Evolutionary conservation across 2,113 vertebrate species (phyloP).

Genomic region (Rana temporaria): DNA sequence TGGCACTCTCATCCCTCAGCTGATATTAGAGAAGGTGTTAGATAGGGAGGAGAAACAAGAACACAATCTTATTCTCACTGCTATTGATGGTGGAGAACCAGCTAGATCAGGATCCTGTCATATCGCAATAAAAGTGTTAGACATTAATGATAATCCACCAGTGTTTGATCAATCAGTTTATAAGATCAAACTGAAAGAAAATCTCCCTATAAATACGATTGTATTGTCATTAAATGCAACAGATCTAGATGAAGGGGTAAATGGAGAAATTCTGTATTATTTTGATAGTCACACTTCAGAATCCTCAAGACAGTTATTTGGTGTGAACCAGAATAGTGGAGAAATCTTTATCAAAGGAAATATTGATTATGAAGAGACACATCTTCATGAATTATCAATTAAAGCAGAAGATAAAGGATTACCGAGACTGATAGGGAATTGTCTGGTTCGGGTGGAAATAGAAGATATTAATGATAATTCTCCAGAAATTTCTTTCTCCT

Average conservation of each 20-base stretch:
- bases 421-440: constrained; percentile 82
- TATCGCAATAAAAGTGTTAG: too few species aligned
- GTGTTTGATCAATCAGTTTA: too few species aligned
- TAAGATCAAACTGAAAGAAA: too few species aligned
- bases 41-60: too few species aligned
- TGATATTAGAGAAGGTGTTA: constrained; percentile 71
- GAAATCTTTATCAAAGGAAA: constrained; percentile 74
- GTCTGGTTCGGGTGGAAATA: constrained; percentile 75
- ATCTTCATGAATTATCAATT: constrained; percentile 82
- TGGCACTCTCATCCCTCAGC: constrained; percentile 76
- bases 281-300: constrained; percentile 67
- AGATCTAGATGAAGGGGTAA: constrained; percentile 78
- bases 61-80: too few species aligned
- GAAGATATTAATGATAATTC: constrained; percentile 73
- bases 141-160: too few species aligned
- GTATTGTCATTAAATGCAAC: constrained; percentile 74
- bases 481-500: constrained; percentile 71
- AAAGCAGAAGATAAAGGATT: constrained; percentile 79
- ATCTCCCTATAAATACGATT: constrained; percentile 61
- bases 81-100: too few species aligned
- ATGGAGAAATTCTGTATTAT: constrained; percentile 72
- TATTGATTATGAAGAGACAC: constrained; percentile 79
- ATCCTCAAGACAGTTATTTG: constrained; percentile 70
- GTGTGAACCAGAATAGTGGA: constrained; percentile 72
- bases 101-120: too few species aligned